Evolutionary conservation across 1,140 invertebrate species (phyloP), one percentile per base, ranked within the genome.

Genomic region (Pantala flavescens): DNA sequence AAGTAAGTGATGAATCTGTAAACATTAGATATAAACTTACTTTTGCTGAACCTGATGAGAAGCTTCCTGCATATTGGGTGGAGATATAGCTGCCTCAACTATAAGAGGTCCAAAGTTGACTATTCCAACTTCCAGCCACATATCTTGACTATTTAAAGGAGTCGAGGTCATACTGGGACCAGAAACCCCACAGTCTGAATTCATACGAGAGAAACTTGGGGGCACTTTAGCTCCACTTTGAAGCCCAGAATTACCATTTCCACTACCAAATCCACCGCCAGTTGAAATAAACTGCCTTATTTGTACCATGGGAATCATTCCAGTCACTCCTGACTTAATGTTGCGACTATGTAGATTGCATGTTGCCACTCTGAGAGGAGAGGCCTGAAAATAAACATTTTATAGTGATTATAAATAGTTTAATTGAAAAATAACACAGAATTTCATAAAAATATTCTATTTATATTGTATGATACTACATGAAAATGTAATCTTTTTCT

Each of bases 71-170:
- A 90, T 89, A 74, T 88, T 87, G 0, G 91, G 90, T 42, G 91
- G 79, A 0, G 92, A 93, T 71, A 94, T 91, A 0, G 94, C 95
- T n/a, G 93, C 91, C 85, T 98, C 96, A n/a, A 98, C 85, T 77
- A 95, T 87, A 24, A 98, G 85, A 16, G 96, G 95, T 3, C 96
- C 96, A 73, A 98, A 84, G 19, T 91, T 90, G 0, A 97, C 84
- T n/a, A 90, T 92, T 7, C 95, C 96, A 7, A 96, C 93, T 82
- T 98, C 96, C 0, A 98, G 85, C 96, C 96, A 99, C 74, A 90
- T 86, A 77, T 94, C 92, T 70, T 83, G 86, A 72, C 87, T 82
- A 75, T 87, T 84, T 19, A 21, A 14, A 21, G 49, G 49, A 63
- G n/a, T 63, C 1, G 49, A 16, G 12, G 70, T 24, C 24, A 71